phyloP scores from a whole-genome alignment of 1,140 invertebrate genomes.

The Epicauta chinensis region DNA sequence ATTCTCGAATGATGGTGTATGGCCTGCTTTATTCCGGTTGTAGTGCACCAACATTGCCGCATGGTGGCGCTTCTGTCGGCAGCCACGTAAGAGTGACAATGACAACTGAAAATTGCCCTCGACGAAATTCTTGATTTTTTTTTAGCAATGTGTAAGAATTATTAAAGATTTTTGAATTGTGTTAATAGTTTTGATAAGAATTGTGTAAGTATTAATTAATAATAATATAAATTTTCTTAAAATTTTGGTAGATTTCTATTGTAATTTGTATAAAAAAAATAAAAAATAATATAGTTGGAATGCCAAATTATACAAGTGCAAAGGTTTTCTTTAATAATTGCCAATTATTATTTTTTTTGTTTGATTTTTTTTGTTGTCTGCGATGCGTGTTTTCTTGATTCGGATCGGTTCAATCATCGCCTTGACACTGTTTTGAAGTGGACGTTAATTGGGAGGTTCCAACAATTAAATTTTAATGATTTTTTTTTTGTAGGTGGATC shows the following conservation, averaged over 20 bases:
- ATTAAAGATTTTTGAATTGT: slow-evolving; percentile 19
- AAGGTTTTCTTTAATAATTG: slow-evolving; percentile 11
- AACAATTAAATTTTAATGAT: slow-evolving; percentile 4
- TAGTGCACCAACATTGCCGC: background rate
- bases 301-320: slow-evolving; percentile 4
- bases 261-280: slow-evolving; percentile 7
- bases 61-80: slow-evolving; percentile 11
- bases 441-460: background rate
- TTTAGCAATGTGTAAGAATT: slow-evolving; percentile 15
- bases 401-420: slow-evolving; percentile 1
- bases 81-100: slow-evolving; percentile 37
- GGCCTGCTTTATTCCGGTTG: background rate
- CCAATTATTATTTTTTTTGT: background rate
- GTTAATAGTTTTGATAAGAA: slow-evolving; percentile 17
- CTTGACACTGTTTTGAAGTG: slow-evolving; percentile 12
- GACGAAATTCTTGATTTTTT: slow-evolving; percentile 11
- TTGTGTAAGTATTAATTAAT: slow-evolving; percentile 16
- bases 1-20: no score
- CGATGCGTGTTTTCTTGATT: no score
- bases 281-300: background rate
- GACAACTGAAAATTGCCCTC: slow-evolving; percentile 17
- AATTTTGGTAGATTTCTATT: slow-evolving; percentile 5
- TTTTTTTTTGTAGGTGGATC: slow-evolving; percentile 15
- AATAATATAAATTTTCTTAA: background rate
- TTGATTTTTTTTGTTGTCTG: background rate